Evolutionary conservation across 2,113 vertebrate species (phyloP).

Genomic region (Cavia aperea): DNA sequence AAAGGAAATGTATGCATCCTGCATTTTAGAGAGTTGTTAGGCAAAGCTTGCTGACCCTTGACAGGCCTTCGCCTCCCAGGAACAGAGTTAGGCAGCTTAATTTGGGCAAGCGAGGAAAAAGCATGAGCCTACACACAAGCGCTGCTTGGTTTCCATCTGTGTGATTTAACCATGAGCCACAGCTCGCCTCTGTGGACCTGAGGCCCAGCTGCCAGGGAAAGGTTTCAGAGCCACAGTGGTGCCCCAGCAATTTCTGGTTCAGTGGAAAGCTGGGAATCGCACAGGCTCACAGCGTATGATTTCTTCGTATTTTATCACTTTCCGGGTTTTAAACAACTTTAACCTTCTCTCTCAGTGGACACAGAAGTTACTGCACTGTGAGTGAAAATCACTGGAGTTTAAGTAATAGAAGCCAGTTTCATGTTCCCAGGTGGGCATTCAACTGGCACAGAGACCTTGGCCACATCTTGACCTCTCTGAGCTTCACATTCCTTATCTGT

Average conservation of each 20-base stretch:
- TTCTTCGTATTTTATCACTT: constrained; percentile 37
- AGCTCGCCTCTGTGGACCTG: constrained; percentile 4
- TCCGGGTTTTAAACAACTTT: constrained; percentile 47
- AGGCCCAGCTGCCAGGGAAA: constrained; percentile 45
- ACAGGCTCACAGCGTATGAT: not conserved
- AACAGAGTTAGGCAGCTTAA: constrained; percentile 23
- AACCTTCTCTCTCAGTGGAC: constrained; percentile 5
- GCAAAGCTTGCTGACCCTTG: constrained; percentile 34
- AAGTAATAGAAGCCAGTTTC: not conserved
- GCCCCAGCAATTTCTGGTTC: constrained; percentile 29
- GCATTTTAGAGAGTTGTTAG: not conserved
- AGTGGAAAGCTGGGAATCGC: not conserved
- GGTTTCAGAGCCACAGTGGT: not conserved
- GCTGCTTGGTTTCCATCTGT: constrained; percentile 11
- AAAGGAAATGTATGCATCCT: not conserved
- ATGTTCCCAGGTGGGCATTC: not conserved
- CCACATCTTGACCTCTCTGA: not conserved
- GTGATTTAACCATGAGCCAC: not conserved
- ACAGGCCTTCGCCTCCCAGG: constrained; percentile 31
- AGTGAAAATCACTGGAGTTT: not conserved
- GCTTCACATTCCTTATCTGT: not conserved
- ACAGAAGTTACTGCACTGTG: not conserved
- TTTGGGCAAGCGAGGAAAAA: not conserved
- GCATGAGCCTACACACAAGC: not conserved
- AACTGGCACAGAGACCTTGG: not conserved